A percentile compares a stretch with the other conserved stretches of the same genome.
These are phyloP conservation scores for Heliconius sara DNA, from an alignment of 2,888 invertebrate species.

Conservation along the genomic window DNA sequence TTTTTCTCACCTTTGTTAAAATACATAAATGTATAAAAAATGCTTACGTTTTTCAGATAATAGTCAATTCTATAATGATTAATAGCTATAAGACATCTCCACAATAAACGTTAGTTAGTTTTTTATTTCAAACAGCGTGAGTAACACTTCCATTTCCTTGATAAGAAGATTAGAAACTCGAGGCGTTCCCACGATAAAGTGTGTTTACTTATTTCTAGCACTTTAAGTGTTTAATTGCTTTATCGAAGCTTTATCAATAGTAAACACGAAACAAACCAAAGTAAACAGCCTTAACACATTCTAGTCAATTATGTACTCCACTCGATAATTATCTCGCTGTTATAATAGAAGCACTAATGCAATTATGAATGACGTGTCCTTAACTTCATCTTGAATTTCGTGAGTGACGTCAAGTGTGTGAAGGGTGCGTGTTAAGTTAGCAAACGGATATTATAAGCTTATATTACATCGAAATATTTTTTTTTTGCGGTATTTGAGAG, in stretches of 20 bases:
- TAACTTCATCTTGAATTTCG: slow-evolving; percentile 27
- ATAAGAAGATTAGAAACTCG: slow-evolving; percentile 34
- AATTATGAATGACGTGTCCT: slow-evolving; percentile 47
- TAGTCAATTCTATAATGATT: slow-evolving; percentile 27
- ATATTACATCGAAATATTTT: neutral
- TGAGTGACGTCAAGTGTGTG: slow-evolving; percentile 25
- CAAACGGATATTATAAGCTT: neutral
- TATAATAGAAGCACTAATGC: slow-evolving; percentile 55
- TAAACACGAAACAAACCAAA: slow-evolving; percentile 33
- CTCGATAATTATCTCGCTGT: slow-evolving; percentile 57
- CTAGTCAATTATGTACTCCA: slow-evolving; percentile 36
- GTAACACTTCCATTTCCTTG: slow-evolving; percentile 38
- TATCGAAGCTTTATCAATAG: slow-evolving; percentile 28
- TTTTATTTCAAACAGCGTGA: slow-evolving; percentile 30
- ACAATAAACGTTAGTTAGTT: slow-evolving; percentile 20
- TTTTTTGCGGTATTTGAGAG: neutral
- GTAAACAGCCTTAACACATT: slow-evolving; percentile 38
- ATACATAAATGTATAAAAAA: slow-evolving; percentile 2
- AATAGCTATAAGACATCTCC: slow-evolving; percentile 26
- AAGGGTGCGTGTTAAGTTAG: slow-evolving; percentile 13
- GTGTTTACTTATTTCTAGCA: slow-evolving; percentile 25
- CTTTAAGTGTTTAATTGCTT: slow-evolving; percentile 32
- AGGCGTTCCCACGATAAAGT: slow-evolving; percentile 40
- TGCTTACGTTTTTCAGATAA: slow-evolving; percentile 21
- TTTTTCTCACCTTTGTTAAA: slow-evolving; percentile 38